Conservation (phyloP, 2,888 invertebrate genomes). For the Rhyacophila evoluta region DNA sequence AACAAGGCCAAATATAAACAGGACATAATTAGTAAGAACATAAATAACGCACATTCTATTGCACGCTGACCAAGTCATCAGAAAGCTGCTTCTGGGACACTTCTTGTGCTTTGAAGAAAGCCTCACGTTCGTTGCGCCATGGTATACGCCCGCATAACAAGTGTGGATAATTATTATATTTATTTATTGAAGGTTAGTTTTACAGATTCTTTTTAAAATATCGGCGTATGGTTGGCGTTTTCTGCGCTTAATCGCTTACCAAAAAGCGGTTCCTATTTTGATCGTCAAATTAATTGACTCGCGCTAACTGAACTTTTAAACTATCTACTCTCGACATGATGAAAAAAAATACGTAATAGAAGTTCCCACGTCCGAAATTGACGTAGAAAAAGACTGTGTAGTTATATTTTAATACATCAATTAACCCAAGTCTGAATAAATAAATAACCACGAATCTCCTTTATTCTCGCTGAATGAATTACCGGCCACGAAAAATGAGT, state of each 20-base stretch:
- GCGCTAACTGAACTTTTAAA: slow-evolving; percentile 49
- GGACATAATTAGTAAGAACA: too few relatives aligned
- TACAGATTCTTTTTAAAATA: too few relatives aligned
- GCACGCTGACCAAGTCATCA: too few relatives aligned
- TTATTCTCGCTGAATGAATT: slow-evolving; percentile 1
- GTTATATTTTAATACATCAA: slow-evolving; percentile 42
- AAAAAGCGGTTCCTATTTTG: slow-evolving; percentile 51
- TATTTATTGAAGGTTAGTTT: too few relatives aligned
- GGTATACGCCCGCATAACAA: too few relatives aligned
- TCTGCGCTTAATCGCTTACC: slow-evolving; percentile 35
- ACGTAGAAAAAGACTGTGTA: not conserved
- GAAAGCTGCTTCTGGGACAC: too few relatives aligned
- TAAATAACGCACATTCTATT: too few relatives aligned
- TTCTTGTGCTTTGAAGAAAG: too few relatives aligned
- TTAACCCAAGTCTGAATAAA: slow-evolving; percentile 37
- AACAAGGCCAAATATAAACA: too few relatives aligned
- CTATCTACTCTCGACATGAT: slow-evolving; percentile 42
- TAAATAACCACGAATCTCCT: slow-evolving; percentile 30
- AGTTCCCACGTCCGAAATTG: slow-evolving; percentile 51
- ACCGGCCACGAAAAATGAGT: not conserved
- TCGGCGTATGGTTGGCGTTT: not conserved
- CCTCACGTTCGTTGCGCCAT: too few relatives aligned
- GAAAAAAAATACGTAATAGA: slow-evolving; percentile 43
- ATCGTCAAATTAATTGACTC: slow-evolving; percentile 53
- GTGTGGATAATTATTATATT: too few relatives aligned